These are phyloP conservation scores for Montipora efflorescens DNA, from an alignment of 64 coral and sea anemone genomes.

Conservation along the genomic window DNA sequence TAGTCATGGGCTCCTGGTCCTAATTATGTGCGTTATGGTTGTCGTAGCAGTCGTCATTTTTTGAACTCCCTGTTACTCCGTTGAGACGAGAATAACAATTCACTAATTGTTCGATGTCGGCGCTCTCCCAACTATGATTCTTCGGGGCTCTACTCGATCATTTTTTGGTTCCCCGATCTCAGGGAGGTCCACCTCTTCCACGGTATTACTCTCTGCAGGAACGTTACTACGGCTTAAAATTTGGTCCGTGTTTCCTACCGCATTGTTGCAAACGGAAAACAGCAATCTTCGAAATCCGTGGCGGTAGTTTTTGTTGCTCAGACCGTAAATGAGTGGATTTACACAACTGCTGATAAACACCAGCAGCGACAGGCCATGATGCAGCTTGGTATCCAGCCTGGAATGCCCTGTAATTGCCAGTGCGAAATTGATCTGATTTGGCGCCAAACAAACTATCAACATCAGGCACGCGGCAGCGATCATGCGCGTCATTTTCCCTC, in stretches of 20 bases:
- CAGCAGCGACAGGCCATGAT: not conserved
- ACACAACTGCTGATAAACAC: conserved; percentile 16
- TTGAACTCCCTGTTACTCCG: too few relatives aligned
- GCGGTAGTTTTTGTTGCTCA: conserved; percentile 22
- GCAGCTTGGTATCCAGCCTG: not conserved
- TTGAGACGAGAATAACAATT: too few relatives aligned
- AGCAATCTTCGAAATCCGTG: not conserved
- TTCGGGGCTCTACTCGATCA: not conserved
- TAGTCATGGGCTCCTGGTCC: too few relatives aligned
- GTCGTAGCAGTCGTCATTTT: too few relatives aligned
- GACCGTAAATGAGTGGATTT: conserved; percentile 34
- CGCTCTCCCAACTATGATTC: not conserved
- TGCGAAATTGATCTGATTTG: conserved; percentile 29
- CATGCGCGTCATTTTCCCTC: conserved; percentile 39
- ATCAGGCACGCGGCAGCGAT: not conserved
- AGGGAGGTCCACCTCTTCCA: not conserved
- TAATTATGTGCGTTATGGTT: too few relatives aligned
- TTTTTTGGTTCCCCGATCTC: not conserved
- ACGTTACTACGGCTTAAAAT: not conserved
- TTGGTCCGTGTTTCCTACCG: not conserved
- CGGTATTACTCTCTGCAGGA: not conserved
- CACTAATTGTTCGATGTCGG: too few relatives aligned
- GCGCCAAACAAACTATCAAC: not conserved
- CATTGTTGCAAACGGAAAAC: not conserved
- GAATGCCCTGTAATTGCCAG: conserved; percentile 11